Conservation (phyloP, 2,888 invertebrate genomes). For the Caenorhabditis plicata region DNA sequence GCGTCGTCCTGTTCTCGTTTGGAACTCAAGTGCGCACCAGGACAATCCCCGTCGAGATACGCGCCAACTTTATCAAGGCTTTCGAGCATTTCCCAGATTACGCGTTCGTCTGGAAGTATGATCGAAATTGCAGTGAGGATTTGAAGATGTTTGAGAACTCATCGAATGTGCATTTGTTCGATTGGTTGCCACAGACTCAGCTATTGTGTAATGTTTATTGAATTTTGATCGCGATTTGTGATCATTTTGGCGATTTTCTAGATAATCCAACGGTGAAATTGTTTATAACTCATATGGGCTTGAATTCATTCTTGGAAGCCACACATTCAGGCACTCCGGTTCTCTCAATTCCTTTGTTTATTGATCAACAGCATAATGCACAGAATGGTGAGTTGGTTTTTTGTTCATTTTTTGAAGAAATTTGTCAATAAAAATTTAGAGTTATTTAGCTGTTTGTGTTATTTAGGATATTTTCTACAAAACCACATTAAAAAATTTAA, state of each 20-base stretch:
- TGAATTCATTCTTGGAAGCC: constrained; percentile 44
- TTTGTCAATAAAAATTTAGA: no score
- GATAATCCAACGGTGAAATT: constrained; percentile 30
- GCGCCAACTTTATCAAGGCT: constrained; percentile 34
- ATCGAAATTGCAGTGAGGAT: constrained; percentile 22
- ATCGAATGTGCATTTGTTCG: constrained; percentile 35
- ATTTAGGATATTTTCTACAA: no score
- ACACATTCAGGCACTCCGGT: constrained; percentile 42
- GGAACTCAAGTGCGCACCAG: constrained; percentile 37
- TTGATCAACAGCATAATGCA: constrained; percentile 39
- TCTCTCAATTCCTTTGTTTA: constrained; percentile 43
- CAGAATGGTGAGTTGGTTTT: constrained; percentile 23
- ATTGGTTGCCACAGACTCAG: constrained; percentile 54
- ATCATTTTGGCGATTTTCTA: constrained; percentile 8
- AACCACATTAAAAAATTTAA: no score
- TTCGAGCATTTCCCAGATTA: constrained; percentile 46
- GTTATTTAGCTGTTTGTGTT: no score
- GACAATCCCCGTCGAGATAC: constrained; percentile 28
- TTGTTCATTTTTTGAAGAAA: no score
- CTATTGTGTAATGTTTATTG: constrained; percentile 8
- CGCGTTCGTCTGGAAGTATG: constrained; percentile 48
- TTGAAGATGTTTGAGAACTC: constrained; percentile 22
- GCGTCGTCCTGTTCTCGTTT: constrained; percentile 48
- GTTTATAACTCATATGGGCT: constrained; percentile 49
- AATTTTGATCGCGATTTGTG: neutral